These are phyloP conservation scores for Oenanthe oenanthe DNA, from an alignment of 2,113 vertebrate species.

Conservation along the genomic window DNA sequence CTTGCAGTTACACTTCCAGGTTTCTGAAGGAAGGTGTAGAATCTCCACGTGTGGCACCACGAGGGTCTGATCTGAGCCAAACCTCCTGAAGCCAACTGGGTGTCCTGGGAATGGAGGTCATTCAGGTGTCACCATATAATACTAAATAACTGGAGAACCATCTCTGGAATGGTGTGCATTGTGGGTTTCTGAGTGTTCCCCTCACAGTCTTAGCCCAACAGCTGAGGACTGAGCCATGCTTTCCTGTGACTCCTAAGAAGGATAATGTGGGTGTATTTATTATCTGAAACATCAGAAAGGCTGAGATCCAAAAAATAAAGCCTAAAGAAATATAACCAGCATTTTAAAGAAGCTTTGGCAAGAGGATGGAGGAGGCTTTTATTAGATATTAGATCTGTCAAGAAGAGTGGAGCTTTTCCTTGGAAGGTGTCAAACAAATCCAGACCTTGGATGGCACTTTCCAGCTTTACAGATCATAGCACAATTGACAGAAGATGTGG, in stretches of 20 bases:
- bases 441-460: background rate
- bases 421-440: background rate
- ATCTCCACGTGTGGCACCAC: accelerated
- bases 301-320: background rate
- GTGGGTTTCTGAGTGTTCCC: background rate
- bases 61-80: background rate
- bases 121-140: accelerated
- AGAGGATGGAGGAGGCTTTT: background rate
- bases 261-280: background rate
- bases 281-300: background rate
- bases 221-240: background rate
- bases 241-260: background rate
- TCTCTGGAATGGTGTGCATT: background rate
- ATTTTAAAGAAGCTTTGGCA: background rate
- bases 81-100: accelerated
- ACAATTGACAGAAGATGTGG: background rate
- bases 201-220: background rate
- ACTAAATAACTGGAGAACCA: background rate
- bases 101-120: background rate
- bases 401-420: background rate
- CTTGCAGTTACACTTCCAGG: background rate
- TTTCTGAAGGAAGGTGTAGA: background rate
- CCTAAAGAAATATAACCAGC: background rate
- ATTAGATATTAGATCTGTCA: background rate
- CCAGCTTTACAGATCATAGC: background rate